A percentile compares a stretch with the other conserved stretches of the same genome.
phyloP scores from a whole-genome alignment of 2,797 vertebrate genomes.

The Sebastes minor region DNA sequence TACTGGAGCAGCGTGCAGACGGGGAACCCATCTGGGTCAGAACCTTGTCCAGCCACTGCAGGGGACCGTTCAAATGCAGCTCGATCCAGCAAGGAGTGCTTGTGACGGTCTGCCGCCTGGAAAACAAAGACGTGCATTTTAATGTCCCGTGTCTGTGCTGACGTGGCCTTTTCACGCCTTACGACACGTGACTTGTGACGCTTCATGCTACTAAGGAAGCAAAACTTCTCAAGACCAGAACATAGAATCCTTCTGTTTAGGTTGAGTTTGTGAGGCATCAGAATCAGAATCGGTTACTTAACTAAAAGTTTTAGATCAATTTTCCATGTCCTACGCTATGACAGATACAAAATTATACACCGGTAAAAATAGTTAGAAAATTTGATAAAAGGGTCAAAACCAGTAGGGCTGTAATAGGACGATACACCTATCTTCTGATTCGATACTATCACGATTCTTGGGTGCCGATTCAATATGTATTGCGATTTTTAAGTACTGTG shows the following conservation, averaged over 20 bases:
- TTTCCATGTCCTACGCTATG: background rate
- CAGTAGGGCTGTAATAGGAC: background rate
- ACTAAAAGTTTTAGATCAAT: background rate
- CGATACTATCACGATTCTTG: too few relatives aligned
- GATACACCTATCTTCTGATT: too few relatives aligned
- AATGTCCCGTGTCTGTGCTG: background rate
- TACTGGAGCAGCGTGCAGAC: conserved; percentile 98
- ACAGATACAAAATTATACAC: background rate
- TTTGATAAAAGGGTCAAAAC: too few relatives aligned
- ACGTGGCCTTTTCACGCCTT: background rate
- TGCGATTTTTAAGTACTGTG: too few relatives aligned
- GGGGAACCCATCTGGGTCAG: conserved; percentile 99
- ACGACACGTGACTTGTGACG: background rate
- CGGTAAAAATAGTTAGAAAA: background rate
- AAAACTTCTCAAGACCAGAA: background rate
- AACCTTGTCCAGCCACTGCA: conserved; percentile 99
- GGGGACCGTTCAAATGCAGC: conserved; percentile 96
- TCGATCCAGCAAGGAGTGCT: conserved; percentile 99
- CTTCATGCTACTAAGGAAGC: background rate
- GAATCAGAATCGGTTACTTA: background rate
- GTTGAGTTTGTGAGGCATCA: background rate
- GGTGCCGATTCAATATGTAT: too few relatives aligned
- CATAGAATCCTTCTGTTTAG: background rate
- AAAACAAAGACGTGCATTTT: conserved; percentile 25
- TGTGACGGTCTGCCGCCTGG: conserved; percentile 96